A percentile compares a stretch with the other conserved stretches of the same genome.
Conservation (phyloP, 2,113 vertebrate genomes). For the Anas platyrhynchos region DNA sequence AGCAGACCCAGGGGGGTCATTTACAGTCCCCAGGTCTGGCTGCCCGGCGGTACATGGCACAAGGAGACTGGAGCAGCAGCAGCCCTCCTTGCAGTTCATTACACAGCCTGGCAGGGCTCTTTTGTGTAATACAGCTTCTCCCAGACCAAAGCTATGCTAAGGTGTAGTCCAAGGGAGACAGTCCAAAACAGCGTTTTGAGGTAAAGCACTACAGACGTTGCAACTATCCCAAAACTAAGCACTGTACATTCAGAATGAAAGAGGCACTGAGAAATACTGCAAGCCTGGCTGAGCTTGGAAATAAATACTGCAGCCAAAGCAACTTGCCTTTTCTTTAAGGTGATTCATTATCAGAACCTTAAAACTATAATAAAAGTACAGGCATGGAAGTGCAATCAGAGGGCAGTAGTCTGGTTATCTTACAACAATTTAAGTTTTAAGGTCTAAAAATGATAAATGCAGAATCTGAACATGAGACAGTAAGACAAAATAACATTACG, state of each 20-base stretch:
- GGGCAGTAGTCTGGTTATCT: neutral
- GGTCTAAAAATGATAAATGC: neutral
- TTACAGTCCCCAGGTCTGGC: neutral
- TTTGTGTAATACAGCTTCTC: neutral
- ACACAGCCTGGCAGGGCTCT: neutral
- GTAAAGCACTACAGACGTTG: neutral
- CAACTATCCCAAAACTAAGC: neutral
- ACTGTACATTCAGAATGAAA: neutral
- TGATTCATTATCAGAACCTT: neutral
- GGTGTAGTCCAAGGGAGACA: neutral
- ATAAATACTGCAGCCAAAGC: neutral
- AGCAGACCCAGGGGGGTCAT: neutral
- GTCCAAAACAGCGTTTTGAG: neutral
- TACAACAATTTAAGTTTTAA: neutral
- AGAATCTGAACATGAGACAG: neutral
- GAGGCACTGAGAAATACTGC: neutral
- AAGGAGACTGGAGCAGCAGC: neutral
- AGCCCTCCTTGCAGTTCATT: neutral
- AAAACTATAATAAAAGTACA: neutral
- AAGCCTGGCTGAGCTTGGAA: neutral
- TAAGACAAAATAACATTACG: neutral
- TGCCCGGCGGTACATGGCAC: neutral
- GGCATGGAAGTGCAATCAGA: neutral
- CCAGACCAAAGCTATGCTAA: neutral
- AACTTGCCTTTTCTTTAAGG: neutral